A percentile compares a stretch with the other conserved stretches of the same genome.
Evolutionary conservation across 2,113 vertebrate species (phyloP).

Genomic region (Arizona elegans): DNA sequence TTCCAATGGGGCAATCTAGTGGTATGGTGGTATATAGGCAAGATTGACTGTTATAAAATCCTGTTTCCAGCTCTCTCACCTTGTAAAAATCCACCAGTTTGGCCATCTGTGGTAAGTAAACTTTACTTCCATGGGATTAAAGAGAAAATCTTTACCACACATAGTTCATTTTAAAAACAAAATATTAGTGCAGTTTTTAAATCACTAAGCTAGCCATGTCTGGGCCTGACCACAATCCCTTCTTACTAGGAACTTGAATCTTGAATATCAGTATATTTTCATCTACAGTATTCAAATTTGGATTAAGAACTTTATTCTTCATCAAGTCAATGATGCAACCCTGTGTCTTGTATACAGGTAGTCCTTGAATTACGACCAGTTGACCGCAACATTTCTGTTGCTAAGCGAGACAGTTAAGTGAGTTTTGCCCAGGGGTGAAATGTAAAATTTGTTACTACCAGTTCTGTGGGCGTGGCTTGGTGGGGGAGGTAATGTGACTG

Average conservation of each 20-base stretch:
- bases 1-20: neutral
- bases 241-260: neutral
- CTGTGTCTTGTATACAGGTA: neutral
- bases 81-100: too few species aligned
- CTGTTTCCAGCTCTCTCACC: neutral
- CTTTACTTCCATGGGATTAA: neutral
- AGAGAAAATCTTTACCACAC: neutral
- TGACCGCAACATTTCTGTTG: neutral
- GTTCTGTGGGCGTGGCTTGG: too few species aligned
- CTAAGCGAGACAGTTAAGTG: neutral
- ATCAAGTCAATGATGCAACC: neutral
- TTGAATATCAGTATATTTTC: neutral
- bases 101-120: neutral
- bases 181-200: neutral
- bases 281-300: neutral
- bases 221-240: neutral
- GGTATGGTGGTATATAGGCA: neutral
- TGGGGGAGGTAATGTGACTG: too few species aligned
- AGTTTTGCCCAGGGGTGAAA: neutral
- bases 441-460: too few species aligned
- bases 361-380: neutral
- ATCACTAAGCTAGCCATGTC: neutral
- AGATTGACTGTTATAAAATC: neutral
- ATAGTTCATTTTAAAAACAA: neutral
- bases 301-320: neutral